phyloP scores from a whole-genome alignment of 2,113 vertebrate species.

The Corythaeola cristata region DNA sequence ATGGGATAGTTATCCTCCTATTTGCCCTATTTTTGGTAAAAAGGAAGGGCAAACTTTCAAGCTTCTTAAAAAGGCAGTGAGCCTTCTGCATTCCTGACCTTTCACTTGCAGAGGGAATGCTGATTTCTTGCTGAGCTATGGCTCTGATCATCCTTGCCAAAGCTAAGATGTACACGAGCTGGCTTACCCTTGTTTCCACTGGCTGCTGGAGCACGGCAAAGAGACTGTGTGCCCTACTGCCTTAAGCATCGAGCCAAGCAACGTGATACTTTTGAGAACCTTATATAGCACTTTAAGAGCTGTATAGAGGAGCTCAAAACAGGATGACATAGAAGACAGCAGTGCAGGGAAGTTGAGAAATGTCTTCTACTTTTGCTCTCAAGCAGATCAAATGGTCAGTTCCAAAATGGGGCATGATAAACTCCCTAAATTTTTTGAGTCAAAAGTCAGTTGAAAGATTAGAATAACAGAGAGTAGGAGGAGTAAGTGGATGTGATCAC shows the following conservation, averaged over 20 bases:
- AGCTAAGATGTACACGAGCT: slow-evolving; percentile 36
- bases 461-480: slow-evolving; percentile 39
- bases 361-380: neutral
- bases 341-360: neutral
- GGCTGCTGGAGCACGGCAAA: slow-evolving; percentile 27
- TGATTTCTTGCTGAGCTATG: slow-evolving; percentile 50
- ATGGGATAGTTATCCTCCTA: neutral
- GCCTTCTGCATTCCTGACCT: slow-evolving; percentile 60
- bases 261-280: slow-evolving; percentile 31
- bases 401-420: neutral
- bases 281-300: slow-evolving; percentile 33
- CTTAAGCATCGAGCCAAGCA: slow-evolving; percentile 26
- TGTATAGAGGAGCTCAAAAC: neutral
- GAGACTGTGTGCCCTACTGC: slow-evolving; percentile 33
- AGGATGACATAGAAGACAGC: neutral
- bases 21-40: neutral
- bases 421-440: neutral
- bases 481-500: slow-evolving; percentile 11
- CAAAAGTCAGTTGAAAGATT: slow-evolving; percentile 30
- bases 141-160: slow-evolving; percentile 54
- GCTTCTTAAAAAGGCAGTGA: slow-evolving; percentile 39
- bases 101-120: slow-evolving; percentile 53
- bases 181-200: slow-evolving; percentile 49
- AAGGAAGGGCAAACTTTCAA: neutral
- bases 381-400: slow-evolving; percentile 17